Percentiles rank a stretch among this genome's conserved stretches.
Evolutionary conservation across 92 coral and sea anemone genomes (phyloP).

Genomic region (Micromussa lordhowensis): DNA sequence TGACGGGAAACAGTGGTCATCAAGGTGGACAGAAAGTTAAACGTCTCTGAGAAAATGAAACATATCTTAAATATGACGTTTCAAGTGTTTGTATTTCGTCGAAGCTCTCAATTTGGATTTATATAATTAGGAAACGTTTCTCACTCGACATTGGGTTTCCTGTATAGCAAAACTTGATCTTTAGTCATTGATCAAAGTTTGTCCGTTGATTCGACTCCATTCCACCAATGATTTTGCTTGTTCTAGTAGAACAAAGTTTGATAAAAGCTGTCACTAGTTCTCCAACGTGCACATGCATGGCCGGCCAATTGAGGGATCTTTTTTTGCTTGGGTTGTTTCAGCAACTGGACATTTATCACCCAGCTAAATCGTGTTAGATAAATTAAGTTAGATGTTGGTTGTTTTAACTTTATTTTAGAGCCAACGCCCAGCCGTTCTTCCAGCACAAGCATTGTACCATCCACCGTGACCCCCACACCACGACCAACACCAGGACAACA

Average conservation of each 20-base stretch:
- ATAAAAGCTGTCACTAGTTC: no score
- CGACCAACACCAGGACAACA: not conserved
- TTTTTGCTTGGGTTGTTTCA: no score
- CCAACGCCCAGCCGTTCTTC: slow-evolving; percentile 36
- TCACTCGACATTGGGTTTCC: not conserved
- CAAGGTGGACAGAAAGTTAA: no score
- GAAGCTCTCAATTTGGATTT: no score
- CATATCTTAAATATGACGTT: no score
- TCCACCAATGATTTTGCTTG: not conserved
- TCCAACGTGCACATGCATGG: not conserved
- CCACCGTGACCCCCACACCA: not conserved
- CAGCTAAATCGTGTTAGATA: no score
- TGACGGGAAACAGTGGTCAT: no score
- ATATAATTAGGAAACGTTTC: not conserved
- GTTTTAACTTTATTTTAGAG: not conserved
- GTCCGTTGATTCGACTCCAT: not conserved
- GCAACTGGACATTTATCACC: no score
- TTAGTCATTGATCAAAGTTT: not conserved
- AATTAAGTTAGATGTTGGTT: not conserved
- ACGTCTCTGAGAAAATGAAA: no score
- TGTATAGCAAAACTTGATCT: no score
- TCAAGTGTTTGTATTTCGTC: no score
- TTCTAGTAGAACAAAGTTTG: no score
- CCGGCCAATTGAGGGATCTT: not conserved
- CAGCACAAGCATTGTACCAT: not conserved